These are phyloP conservation scores for Coccyzus lansbergi DNA, from an alignment of 2,797 vertebrate genomes.

Conservation along the genomic window DNA sequence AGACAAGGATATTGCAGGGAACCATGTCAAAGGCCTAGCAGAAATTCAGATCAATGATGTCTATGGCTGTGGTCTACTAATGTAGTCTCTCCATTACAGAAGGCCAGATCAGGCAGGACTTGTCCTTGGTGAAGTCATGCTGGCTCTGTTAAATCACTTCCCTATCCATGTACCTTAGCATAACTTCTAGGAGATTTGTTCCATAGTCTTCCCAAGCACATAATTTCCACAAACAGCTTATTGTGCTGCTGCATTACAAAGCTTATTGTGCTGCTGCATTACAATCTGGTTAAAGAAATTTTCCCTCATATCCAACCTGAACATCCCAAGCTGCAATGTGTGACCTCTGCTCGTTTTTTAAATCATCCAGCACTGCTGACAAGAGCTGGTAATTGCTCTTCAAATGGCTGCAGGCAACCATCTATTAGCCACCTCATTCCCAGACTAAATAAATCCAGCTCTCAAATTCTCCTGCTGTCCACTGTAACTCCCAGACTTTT, in stretches of 20 bases:
- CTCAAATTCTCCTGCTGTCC: not conserved
- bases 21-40: too few species aligned
- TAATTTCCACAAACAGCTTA: not conserved
- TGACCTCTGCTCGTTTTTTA: not conserved
- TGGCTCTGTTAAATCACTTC: too few species aligned
- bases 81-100: too few species aligned
- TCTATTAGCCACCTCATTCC: not conserved
- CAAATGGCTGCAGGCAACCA: not conserved
- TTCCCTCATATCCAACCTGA: not conserved
- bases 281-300: not conserved
- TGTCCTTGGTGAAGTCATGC: too few species aligned
- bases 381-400: not conserved
- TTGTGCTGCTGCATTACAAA: not conserved
- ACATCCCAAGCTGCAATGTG: not conserved
- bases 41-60: too few species aligned
- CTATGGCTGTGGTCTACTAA: too few species aligned
- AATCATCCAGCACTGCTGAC: not conserved
- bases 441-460: not conserved
- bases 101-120: too few species aligned
- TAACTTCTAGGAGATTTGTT: too few species aligned
- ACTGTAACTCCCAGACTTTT: not conserved
- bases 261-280: not conserved
- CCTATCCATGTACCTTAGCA: too few species aligned
- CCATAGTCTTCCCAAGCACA: too few species aligned
- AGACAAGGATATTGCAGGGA: too few species aligned